Percentiles rank a stretch among this genome's conserved stretches.
phyloP scores from a whole-genome alignment of 2,113 vertebrate genomes.

The Elgaria multicarinata region DNA sequence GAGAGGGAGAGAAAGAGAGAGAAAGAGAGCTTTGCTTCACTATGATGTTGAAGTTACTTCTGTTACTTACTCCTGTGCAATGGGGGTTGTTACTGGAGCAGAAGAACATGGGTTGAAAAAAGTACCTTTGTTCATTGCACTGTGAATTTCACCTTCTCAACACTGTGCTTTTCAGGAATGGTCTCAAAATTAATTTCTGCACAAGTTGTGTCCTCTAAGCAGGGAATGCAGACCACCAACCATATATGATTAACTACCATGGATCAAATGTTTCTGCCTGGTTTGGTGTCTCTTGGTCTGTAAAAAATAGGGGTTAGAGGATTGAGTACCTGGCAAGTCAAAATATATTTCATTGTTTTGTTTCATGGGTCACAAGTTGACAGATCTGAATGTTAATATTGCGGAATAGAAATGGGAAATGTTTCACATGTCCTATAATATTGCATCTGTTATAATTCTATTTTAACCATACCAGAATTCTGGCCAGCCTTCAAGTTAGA shows the following conservation, averaged over 20 bases:
- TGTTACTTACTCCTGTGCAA: no score
- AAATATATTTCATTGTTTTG: neutral
- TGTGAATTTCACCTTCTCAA: no score
- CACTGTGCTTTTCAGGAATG: no score
- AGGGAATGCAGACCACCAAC: neutral
- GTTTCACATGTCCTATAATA: neutral
- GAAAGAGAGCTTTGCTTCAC: no score
- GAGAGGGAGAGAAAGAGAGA: no score
- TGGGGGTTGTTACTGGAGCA: no score
- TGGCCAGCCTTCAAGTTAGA: neutral
- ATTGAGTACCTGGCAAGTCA: neutral
- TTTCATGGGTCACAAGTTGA: neutral
- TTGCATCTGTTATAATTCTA: neutral
- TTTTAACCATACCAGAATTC: neutral
- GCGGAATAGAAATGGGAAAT: neutral
- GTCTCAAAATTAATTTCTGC: neutral
- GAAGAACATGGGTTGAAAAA: no score
- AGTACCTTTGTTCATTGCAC: no score
- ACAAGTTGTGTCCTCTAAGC: neutral
- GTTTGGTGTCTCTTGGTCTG: neutral
- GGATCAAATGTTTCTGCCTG: neutral
- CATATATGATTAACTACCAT: neutral
- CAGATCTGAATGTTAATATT: neutral
- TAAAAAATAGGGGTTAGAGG: neutral
- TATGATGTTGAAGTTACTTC: no score